Percentiles rank a stretch among this genome's conserved stretches.
These are phyloP conservation scores for Trogon melanurus DNA, from an alignment of 2,113 vertebrate genomes.

Conservation along the genomic window DNA sequence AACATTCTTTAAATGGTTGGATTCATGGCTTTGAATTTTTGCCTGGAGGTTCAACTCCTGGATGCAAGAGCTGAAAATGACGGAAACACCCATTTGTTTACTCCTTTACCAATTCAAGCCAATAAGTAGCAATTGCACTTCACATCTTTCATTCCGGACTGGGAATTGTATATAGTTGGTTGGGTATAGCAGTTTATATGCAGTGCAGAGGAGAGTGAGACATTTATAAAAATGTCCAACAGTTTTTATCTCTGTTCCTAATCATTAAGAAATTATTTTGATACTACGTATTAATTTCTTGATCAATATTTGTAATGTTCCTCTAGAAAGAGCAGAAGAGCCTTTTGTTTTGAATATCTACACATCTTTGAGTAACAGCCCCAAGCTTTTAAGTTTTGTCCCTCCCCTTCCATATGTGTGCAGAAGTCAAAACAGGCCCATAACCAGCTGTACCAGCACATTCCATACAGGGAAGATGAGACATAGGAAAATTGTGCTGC, in stretches of 20 bases:
- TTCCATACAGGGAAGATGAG: neutral
- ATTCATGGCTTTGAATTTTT: neutral
- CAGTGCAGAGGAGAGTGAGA: neutral
- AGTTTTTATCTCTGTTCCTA: neutral
- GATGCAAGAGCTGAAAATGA: neutral
- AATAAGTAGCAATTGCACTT: neutral
- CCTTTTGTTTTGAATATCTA: neutral
- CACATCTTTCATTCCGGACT: rapidly evolving
- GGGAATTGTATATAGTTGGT: neutral
- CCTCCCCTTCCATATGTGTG: neutral
- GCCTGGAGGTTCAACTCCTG: neutral
- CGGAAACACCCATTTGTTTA: neutral
- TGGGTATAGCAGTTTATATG: neutral
- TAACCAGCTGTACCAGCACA: neutral
- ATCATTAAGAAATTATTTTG: neutral
- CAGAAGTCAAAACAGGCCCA: neutral
- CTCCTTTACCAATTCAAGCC: neutral
- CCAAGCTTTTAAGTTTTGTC: neutral
- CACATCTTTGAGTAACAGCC: neutral
- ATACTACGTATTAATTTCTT: neutral
- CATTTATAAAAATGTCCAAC: neutral
- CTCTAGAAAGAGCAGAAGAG: neutral
- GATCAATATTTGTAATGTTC: neutral
- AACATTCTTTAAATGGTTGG: neutral
- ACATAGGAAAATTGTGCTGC: neutral